Evolutionary conservation across 2,888 invertebrate genomes (phyloP).

Genomic region (Bellardia pandia): DNA sequence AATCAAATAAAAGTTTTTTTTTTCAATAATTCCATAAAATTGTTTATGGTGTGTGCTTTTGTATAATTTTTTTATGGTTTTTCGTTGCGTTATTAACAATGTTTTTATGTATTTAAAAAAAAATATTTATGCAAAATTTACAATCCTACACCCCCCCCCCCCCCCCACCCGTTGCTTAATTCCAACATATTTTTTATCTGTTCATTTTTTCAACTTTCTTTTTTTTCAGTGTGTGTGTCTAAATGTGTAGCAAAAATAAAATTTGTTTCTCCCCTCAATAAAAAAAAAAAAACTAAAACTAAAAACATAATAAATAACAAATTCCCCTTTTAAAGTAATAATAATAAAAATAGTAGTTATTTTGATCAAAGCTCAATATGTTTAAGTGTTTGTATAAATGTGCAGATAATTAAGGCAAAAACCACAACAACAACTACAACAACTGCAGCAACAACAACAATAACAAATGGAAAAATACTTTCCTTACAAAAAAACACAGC

Average conservation of each 20-base stretch:
- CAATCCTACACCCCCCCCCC: constrained; percentile 38
- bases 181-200: constrained; percentile 53
- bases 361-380: constrained; percentile 67
- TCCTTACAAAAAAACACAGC: constrained; percentile 8
- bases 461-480: not conserved
- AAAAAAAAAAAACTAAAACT: constrained; percentile 36
- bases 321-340: constrained; percentile 34
- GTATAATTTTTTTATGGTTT: not conserved
- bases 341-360: constrained; percentile 57
- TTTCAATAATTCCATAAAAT: not conserved
- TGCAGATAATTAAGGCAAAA: constrained; percentile 48
- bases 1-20: constrained; percentile 4
- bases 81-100: not conserved
- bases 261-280: constrained; percentile 44
- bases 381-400: constrained; percentile 67
- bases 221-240: constrained; percentile 74
- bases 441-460: constrained; percentile 14
- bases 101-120: not conserved
- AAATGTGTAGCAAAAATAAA: constrained; percentile 72
- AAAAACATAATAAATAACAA: constrained; percentile 20
- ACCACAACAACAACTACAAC: not conserved
- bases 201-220: constrained; percentile 67
- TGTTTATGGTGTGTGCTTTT: constrained; percentile 28
- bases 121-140: not conserved
- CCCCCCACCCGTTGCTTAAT: constrained; percentile 40